Percentiles rank a stretch among this genome's conserved stretches.
Evolutionary conservation across 2,888 invertebrate genomes (phyloP).

Genomic region (Tipula vernalis): DNA sequence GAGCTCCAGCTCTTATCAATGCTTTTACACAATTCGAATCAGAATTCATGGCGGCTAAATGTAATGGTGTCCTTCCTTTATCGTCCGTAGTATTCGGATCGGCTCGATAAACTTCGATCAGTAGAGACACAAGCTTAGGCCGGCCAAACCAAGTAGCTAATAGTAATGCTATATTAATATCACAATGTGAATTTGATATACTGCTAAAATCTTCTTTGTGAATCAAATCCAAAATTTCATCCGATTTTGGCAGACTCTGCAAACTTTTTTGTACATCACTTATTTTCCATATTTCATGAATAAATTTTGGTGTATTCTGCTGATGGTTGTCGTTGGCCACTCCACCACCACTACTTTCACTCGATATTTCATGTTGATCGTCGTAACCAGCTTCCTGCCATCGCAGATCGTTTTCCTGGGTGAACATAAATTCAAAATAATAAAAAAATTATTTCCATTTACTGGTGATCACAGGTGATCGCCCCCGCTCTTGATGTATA

Average conservation of each 20-base stretch:
- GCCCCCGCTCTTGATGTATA: slow-evolving; percentile 11
- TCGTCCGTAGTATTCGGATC: slow-evolving; percentile 52
- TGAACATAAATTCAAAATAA: not conserved
- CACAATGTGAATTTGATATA: slow-evolving; percentile 15
- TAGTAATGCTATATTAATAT: slow-evolving; percentile 19
- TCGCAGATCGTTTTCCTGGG: slow-evolving; percentile 32
- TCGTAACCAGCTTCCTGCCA: slow-evolving; percentile 24
- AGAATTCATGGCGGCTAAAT: slow-evolving; percentile 66
- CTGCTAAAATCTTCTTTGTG: slow-evolving; percentile 26
- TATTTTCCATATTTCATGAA: slow-evolving; percentile 30
- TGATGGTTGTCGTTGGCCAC: slow-evolving; percentile 26
- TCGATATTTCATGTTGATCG: slow-evolving; percentile 31
- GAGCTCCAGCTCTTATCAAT: slow-evolving; percentile 53
- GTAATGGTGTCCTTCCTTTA: slow-evolving; percentile 57
- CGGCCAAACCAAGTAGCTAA: slow-evolving; percentile 28
- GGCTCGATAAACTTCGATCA: slow-evolving; percentile 33
- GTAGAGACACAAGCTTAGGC: slow-evolving; percentile 24
- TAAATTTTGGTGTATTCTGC: slow-evolving; percentile 23
- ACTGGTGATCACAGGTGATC: too few species aligned
- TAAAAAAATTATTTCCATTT: too few species aligned
- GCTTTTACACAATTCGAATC: slow-evolving; percentile 57
- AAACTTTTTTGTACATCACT: slow-evolving; percentile 30
- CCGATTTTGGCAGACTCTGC: slow-evolving; percentile 22
- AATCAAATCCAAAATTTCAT: slow-evolving; percentile 25
- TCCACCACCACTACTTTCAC: slow-evolving; percentile 30